Conservation (phyloP, 2,797 vertebrate genomes). For the Eulemur mongoz region DNA sequence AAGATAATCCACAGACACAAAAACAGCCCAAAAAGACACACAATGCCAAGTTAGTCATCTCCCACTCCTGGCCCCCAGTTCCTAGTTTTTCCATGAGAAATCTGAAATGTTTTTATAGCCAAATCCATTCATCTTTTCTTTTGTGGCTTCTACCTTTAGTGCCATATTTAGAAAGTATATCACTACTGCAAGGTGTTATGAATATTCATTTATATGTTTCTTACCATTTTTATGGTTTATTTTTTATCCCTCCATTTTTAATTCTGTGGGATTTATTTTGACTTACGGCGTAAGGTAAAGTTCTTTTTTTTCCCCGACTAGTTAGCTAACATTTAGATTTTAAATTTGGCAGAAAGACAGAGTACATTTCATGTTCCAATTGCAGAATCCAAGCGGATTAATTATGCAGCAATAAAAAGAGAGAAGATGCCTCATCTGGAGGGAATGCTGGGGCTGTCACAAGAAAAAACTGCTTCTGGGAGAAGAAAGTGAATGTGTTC, state of each 20-base stretch:
- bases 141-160: not conserved
- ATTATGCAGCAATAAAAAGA: not conserved
- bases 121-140: not conserved
- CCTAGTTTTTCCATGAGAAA: not conserved
- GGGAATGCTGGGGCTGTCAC: not conserved
- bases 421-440: not conserved
- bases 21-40: not conserved
- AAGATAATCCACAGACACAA: not conserved
- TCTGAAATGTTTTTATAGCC: not conserved
- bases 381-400: conserved; percentile 6
- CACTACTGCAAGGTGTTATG: not conserved
- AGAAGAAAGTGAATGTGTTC: conserved; percentile 15
- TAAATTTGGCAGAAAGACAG: conserved; percentile 27
- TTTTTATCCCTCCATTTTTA: conserved; percentile 9
- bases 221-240: conserved; percentile 14
- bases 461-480: not conserved
- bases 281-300: not conserved
- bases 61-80: not conserved
- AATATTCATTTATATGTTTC: conserved; percentile 57
- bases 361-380: conserved; percentile 18
- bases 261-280: conserved; percentile 40
- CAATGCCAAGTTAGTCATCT: not conserved
- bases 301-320: not conserved
- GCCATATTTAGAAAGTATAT: not conserved
- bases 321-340: conserved; percentile 42